Evolutionary conservation across 2,888 invertebrate species (phyloP).

Genomic region (Nymphalis polychloros): DNA sequence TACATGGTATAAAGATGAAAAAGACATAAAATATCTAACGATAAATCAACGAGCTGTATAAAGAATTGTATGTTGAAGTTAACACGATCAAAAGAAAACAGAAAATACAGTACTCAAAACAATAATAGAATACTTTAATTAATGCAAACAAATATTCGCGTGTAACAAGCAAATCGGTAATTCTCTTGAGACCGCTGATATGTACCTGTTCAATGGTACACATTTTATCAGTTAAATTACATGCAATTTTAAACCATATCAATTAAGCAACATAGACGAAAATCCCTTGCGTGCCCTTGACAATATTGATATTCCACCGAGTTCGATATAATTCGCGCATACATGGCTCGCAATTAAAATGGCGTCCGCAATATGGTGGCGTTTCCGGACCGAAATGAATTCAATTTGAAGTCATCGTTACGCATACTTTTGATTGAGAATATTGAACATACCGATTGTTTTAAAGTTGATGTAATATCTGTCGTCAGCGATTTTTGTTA

Average conservation of each 20-base stretch:
- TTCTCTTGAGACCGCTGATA: conserved; percentile 34
- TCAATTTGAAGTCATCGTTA: conserved; percentile 47
- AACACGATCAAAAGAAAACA: background rate
- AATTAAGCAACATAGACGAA: conserved; percentile 13
- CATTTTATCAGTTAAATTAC: conserved; percentile 12
- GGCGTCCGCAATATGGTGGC: conserved; percentile 40
- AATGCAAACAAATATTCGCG: conserved; percentile 38
- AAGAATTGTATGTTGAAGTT: background rate
- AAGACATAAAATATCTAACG: too few relatives aligned
- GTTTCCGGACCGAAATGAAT: conserved; percentile 37
- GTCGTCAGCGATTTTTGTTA: background rate
- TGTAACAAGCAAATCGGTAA: conserved; percentile 35
- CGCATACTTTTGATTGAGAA: conserved; percentile 46
- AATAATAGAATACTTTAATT: conserved; percentile 1
- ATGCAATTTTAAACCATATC: conserved; percentile 23
- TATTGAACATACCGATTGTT: conserved; percentile 26
- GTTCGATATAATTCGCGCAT: conserved; percentile 40
- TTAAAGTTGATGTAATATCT: background rate
- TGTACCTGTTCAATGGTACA: conserved; percentile 16
- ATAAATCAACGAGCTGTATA: too few relatives aligned
- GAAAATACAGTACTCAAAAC: background rate
- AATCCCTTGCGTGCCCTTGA: conserved; percentile 20
- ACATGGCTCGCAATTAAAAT: conserved; percentile 40
- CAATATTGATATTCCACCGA: conserved; percentile 28
- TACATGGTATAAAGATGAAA: too few relatives aligned